Evolutionary conservation across 2,888 invertebrate genomes (phyloP), one percentile per base, ranked within the genome.

Genomic region (Trimorus sp.): DNA sequence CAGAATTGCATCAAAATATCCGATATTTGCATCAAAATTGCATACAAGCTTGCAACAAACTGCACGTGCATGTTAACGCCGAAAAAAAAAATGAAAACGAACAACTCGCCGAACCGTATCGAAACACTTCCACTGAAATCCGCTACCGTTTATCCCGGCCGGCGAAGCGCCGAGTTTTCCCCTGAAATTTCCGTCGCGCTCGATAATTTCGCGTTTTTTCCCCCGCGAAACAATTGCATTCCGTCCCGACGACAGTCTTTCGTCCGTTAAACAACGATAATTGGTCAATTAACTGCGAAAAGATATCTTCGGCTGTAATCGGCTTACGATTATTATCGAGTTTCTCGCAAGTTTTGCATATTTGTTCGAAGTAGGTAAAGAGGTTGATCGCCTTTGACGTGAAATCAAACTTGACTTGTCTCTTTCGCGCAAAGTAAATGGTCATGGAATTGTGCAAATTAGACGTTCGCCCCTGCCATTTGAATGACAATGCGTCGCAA

Each of bases 251-350:
- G 62, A 59, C 59, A 40, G 15, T 15, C 42, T 14, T 60, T 60
- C 8, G 59, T 60, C 37, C 16, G 12, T 66, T 53, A 16, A 53
- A 66, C 40, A 54, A 65, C 51, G 40, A 11, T 68, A 68, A 42
- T 68, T 56, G 40, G 45, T 26, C 45, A 68, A 68, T 68, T 56
- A 68, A 68, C 54, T 56, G 36, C 26, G 68, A 45, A 68, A 68
- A 68, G 68, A 68, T 68, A 68, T 56, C 42, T 40, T 53, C 11
- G 12, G 14, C 16, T 54, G 14, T 56, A 68, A 68, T 68, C 68
- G 54, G 38, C 54, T 68, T 54, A 68, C 14, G 36, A 68, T 68
- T 68, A 56, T 68, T 45, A 68, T 26, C 68, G n/a, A 66, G 65
- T 49, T 53, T 53, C 65, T 40, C 65, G 15, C 42, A 45, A 53